A percentile compares a stretch with the other conserved stretches of the same genome.
Conservation (phyloP, 2,797 vertebrate genomes). For the Ctenochaetus hawaiiensis region DNA sequence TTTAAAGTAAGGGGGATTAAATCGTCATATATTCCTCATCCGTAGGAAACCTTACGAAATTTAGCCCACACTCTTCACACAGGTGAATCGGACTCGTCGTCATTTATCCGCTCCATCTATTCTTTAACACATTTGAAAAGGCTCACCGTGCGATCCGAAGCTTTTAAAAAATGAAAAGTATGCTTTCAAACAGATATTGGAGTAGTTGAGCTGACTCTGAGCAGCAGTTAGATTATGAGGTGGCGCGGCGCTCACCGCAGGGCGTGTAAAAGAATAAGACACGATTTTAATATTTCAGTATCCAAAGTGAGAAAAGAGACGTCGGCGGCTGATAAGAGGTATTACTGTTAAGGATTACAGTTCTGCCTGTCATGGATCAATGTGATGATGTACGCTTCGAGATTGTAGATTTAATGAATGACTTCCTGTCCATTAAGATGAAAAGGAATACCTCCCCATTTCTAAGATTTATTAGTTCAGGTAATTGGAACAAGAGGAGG, state of each 20-base stretch:
- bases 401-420: conserved; percentile 84
- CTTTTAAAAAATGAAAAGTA: conserved; percentile 77
- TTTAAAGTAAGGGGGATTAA: conserved; percentile 23
- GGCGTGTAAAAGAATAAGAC: conserved; percentile 82
- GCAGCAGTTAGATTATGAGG: conserved; percentile 72
- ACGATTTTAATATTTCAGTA: conserved; percentile 88
- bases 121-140: conserved; percentile 80
- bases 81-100: conserved; percentile 70
- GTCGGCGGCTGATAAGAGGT: conserved; percentile 73
- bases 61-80: conserved; percentile 27
- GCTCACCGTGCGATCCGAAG: conserved; percentile 61
- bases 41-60: conserved; percentile 34
- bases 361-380: conserved; percentile 86
- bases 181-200: conserved; percentile 75
- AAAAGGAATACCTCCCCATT: conserved; percentile 84
- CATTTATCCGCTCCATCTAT: conserved; percentile 78
- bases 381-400: conserved; percentile 77
- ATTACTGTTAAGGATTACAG: conserved; percentile 84
- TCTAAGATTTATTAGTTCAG: conserved; percentile 88
- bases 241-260: conserved; percentile 60
- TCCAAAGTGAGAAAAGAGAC: conserved; percentile 77
- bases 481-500: conserved; percentile 87
- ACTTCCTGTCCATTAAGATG: conserved; percentile 89
- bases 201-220: conserved; percentile 64
- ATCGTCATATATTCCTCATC: conserved; percentile 43